phyloP scores from a whole-genome alignment of 2,113 vertebrate species.

The Rhynchomys soricoides region DNA sequence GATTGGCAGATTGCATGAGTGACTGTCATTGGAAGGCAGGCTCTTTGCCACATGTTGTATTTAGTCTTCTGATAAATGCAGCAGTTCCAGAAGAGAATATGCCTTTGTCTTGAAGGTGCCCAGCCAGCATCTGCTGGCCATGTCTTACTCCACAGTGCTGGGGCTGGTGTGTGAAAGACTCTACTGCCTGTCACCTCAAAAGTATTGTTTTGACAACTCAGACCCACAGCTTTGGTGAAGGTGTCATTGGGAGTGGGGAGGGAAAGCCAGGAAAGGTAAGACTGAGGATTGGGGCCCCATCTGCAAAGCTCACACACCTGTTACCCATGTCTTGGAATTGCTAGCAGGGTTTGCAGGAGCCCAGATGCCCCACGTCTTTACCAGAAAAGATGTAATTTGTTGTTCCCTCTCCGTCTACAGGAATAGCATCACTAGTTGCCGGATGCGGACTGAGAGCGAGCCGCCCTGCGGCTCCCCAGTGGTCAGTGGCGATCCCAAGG shows the following conservation, averaged over 20 bases:
- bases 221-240: rapidly evolving
- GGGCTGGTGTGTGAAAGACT: neutral
- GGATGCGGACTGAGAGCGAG: conserved; percentile 92
- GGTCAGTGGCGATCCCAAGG: conserved; percentile 94
- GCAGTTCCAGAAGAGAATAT: neutral
- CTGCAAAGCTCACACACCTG: neutral
- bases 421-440: conserved; percentile 90
- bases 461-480: conserved; percentile 92
- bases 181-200: neutral
- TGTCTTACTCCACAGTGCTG: neutral
- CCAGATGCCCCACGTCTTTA: neutral
- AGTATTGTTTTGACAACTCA: neutral
- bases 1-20: neutral
- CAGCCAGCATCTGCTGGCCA: rapidly evolving
- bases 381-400: neutral
- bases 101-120: neutral
- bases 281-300: neutral
- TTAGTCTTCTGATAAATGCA: neutral
- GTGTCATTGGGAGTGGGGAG: neutral
- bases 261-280: rapidly evolving
- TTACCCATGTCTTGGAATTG: neutral
- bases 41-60: neutral
- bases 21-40: neutral
- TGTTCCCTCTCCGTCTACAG: conserved; percentile 69
- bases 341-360: neutral